Percentiles rank a stretch among this genome's conserved stretches.
Conservation (phyloP, 2,888 invertebrate species). For the Minunthozetes semirufus region DNA sequence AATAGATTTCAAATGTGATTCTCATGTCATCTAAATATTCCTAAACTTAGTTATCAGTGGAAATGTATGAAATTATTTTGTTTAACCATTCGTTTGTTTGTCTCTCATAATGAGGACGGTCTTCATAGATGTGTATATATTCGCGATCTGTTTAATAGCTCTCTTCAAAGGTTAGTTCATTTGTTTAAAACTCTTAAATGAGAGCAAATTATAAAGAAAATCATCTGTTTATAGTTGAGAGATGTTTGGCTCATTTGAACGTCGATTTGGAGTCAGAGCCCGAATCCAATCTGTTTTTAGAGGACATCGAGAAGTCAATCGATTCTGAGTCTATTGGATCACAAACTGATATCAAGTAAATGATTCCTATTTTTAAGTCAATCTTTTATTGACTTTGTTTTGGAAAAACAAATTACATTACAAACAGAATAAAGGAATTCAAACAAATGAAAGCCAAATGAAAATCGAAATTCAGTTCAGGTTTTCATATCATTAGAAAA, state of each 20-base stretch:
- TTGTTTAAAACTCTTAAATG: background rate
- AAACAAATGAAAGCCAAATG: no score
- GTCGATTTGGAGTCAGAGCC: conserved; percentile 26
- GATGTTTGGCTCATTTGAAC: background rate
- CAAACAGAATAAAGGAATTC: no score
- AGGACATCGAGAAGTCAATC: background rate
- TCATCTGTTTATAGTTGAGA: background rate
- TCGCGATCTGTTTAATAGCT: background rate
- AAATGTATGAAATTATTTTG: background rate
- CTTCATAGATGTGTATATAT: background rate
- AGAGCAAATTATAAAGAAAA: background rate
- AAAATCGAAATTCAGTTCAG: no score
- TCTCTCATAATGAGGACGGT: background rate
- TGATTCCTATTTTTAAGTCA: background rate
- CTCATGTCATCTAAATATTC: background rate
- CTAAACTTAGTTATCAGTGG: background rate
- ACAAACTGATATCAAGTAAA: conserved; percentile 14
- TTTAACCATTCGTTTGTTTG: background rate
- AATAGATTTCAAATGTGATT: background rate
- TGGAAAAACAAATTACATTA: no score
- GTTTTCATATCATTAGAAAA: no score
- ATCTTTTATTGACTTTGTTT: no score
- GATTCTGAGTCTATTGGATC: background rate
- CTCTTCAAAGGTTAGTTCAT: background rate
- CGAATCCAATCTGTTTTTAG: conserved; percentile 5